Base-by-base conservation (phyloP, 2,797 vertebrate genomes). In the Characodon lateralis region DNA sequence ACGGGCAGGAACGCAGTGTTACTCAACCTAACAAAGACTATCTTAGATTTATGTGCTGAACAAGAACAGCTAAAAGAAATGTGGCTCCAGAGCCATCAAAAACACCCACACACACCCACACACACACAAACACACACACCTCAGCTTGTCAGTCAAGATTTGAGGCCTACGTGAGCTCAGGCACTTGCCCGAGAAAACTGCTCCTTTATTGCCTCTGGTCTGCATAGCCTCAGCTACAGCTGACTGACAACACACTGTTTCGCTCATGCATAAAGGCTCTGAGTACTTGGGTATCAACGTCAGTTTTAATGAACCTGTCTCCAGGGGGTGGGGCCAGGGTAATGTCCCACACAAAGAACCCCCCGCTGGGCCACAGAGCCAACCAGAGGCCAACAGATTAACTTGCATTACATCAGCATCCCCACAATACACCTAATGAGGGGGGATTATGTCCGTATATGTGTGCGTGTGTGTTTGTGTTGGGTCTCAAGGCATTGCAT, bases 391-490 rank as follows among this genome's bases (percentile, higher is more conserved):
- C 94, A 94, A 94, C 91, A 95, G 95, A 95, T 96, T 95, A 91
- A 95, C 94, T 95, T 95, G 95, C 94, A 96, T 96, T 94, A 96
- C 95, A 95, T 96, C 95, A 96, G 95, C 94, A 94, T 95, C 92
- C 89, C 85, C 86, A 94, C 93, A 95, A 95, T 93, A 91, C 92
- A 87, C 89, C 92, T 94, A 96, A 96, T 95, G 94, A 96, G 94
- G 90, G 87, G 88, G 92, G 91, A 93, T 91, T 93, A 80, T 87
- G 76, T 77, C 76, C 39, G 26, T 80, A 35, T 81, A 82, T 68
- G 56, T 75, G 72, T 79, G 79, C 74, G 85, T 78, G 72, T 10
- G 43, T 46, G 43, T 46, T 46, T 72, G 72, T 73, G 89, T 84
- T 74, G 71, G 87, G 81, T 90, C 88, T 88, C 89, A 89, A 89